Evolutionary conservation across 2,113 vertebrate species (phyloP).

Genomic region (Thalassarche chlororhynchos): DNA sequence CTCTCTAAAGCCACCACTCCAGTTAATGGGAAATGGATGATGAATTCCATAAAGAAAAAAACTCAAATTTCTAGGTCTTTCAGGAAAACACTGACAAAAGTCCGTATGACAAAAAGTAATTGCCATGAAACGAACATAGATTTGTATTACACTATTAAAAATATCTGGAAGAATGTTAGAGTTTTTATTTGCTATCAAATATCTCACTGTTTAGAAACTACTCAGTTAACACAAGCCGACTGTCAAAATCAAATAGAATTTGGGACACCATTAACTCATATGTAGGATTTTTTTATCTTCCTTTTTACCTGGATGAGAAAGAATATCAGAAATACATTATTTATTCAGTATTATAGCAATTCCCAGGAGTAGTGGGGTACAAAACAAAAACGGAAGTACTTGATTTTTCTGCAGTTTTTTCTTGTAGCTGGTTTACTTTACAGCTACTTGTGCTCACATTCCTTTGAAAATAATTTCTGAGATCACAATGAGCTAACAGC

Average conservation of each 20-base stretch:
- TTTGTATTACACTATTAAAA: neutral
- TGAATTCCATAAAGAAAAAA: neutral
- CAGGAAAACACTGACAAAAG: neutral
- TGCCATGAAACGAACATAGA: neutral
- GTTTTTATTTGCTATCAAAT: neutral
- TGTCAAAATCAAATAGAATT: neutral
- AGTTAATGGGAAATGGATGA: neutral
- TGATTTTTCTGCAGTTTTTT: neutral
- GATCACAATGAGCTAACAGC: neutral
- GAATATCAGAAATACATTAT: neutral
- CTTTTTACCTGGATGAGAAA: neutral
- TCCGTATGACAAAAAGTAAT: neutral
- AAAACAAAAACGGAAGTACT: neutral
- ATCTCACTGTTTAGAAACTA: neutral
- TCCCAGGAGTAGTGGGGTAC: neutral
- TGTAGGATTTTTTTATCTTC: neutral
- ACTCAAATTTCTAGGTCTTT: neutral
- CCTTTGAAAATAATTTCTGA: neutral
- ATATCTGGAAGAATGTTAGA: neutral
- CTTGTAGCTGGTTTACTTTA: neutral
- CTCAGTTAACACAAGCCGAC: neutral
- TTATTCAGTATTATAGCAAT: neutral
- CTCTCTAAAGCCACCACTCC: neutral
- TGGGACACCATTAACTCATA: neutral
- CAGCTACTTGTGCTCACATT: neutral